Conservation (phyloP, 2,113 vertebrate species). For the Tauraco erythrolophus region DNA sequence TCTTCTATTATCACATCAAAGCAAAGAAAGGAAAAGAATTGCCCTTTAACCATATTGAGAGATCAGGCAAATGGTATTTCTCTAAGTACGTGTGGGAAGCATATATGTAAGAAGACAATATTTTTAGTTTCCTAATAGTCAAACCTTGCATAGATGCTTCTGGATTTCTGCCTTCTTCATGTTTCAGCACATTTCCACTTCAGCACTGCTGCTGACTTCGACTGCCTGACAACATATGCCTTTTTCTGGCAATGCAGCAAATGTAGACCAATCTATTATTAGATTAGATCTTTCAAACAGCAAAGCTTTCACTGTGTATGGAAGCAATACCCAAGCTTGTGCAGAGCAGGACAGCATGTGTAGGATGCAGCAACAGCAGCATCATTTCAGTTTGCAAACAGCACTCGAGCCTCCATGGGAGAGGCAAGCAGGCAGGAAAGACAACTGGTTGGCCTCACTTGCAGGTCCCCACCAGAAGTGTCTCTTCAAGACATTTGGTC, state of each 20-base stretch:
- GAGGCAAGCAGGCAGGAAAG: not conserved
- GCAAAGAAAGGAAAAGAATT: not conserved
- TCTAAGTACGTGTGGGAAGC: not conserved
- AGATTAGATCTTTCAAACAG: constrained; percentile 25
- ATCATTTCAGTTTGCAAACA: constrained; percentile 21
- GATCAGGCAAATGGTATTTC: not conserved
- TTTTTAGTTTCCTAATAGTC: constrained; percentile 4
- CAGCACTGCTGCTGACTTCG: constrained; percentile 35
- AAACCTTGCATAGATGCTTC: constrained; percentile 14
- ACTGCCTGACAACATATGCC: constrained; percentile 69
- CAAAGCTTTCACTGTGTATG: not conserved
- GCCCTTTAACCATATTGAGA: not conserved
- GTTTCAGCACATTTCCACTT: constrained; percentile 44
- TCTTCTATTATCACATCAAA: not conserved
- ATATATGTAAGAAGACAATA: not conserved
- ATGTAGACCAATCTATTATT: constrained; percentile 62
- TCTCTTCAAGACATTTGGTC: not conserved
- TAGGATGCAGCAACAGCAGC: not conserved
- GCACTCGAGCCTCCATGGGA: not conserved
- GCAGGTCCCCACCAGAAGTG: not conserved
- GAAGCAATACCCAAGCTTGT: not conserved
- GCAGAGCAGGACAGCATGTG: not conserved
- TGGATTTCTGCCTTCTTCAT: constrained; percentile 38
- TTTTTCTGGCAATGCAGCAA: constrained; percentile 59
- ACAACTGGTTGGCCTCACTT: not conserved